phyloP scores from a whole-genome alignment of 2,113 vertebrate species.

The Glareola pratincola region DNA sequence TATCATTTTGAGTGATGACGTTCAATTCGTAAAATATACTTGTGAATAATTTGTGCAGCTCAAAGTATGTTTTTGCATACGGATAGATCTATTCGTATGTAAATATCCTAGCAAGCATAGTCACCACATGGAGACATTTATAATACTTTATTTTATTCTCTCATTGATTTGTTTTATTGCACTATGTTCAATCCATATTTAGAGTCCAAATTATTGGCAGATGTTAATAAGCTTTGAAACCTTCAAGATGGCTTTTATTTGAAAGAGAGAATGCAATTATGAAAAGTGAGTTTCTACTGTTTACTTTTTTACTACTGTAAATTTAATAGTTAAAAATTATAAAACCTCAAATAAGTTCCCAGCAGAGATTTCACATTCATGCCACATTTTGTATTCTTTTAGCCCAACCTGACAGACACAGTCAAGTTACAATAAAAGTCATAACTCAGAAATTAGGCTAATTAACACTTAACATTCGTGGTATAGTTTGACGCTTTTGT shows the following conservation, averaged over 20 bases:
- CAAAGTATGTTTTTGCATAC: background rate
- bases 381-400: background rate
- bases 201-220: background rate
- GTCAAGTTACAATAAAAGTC: background rate
- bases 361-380: background rate
- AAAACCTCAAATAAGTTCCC: background rate
- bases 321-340: background rate
- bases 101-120: background rate
- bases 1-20: background rate
- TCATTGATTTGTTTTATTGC: background rate
- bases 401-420: background rate
- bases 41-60: background rate
- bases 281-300: background rate
- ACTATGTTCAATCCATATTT: background rate
- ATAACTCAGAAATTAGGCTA: background rate
- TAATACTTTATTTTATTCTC: background rate
- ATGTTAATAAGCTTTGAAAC: background rate
- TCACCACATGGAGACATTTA: background rate
- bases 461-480: background rate
- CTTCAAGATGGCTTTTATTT: background rate
- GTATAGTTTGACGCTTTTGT: background rate
- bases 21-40: background rate
- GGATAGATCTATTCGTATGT: background rate
- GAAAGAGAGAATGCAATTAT: background rate
- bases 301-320: background rate